phyloP scores from a whole-genome alignment of 2,797 vertebrate genomes.

The Hydrolagus colliei region DNA sequence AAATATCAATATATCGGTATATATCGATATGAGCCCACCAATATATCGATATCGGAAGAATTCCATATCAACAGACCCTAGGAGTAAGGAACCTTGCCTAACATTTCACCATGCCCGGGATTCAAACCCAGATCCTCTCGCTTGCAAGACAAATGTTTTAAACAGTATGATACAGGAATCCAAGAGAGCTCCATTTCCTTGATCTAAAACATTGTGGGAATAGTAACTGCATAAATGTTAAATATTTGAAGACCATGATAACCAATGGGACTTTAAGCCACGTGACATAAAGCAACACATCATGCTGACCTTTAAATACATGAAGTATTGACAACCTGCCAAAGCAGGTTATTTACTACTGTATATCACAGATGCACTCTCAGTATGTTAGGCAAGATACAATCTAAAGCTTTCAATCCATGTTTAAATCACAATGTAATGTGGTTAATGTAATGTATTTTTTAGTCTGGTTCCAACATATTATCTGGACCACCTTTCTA shows the following conservation, averaged over 20 bases:
- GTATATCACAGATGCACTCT: not conserved
- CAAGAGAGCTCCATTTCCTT: no score
- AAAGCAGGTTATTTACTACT: not conserved
- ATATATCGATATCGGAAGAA: no score
- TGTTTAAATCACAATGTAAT: not conserved
- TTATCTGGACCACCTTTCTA: not conserved
- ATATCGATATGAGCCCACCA: no score
- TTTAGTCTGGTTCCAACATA: not conserved
- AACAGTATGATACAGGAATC: no score
- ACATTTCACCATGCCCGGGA: no score
- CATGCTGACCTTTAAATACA: slow-evolving; percentile 16
- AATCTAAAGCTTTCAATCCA: slow-evolving; percentile 15
- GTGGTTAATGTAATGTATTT: slow-evolving; percentile 20
- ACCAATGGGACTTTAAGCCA: not conserved
- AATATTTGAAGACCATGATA: not conserved
- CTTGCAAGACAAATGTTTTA: no score
- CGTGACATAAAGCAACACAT: not conserved
- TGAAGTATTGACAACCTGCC: slow-evolving; percentile 9
- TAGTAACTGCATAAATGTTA: not conserved
- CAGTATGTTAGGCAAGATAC: not conserved
- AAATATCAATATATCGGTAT: no score
- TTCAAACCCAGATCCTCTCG: no score
- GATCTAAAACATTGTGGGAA: not conserved
- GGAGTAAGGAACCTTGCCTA: no score
- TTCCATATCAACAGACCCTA: no score